Conservation (phyloP, 2,113 vertebrate species). For the Rattus rattus region DNA sequence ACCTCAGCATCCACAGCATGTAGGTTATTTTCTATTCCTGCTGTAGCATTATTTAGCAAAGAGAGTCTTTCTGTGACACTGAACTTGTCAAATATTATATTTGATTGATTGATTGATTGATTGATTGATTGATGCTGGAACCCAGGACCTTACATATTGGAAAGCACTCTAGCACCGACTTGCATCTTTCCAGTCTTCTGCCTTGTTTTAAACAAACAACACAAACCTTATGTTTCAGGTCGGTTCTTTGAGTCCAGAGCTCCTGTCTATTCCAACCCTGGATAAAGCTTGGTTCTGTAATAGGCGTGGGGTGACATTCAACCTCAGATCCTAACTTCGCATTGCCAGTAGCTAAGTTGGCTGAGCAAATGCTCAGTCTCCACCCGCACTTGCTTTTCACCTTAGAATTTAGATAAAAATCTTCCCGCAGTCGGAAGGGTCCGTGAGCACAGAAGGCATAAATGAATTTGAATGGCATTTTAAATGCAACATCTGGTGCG, state of each 20-base stretch:
- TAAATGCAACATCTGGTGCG: not conserved
- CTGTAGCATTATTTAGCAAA: not conserved
- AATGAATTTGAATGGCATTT: not conserved
- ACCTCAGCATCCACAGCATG: not conserved
- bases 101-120: not conserved
- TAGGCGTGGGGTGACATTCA: not conserved
- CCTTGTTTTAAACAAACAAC: constrained; percentile 24
- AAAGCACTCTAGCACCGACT: too few species aligned
- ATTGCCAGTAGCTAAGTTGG: not conserved
- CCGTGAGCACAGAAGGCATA: not conserved
- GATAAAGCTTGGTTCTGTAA: not conserved
- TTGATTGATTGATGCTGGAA: not conserved
- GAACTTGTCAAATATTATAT: not conserved
- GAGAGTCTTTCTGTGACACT: not conserved
- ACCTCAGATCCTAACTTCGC: not conserved
- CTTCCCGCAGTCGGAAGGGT: not conserved
- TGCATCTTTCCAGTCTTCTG: not conserved
- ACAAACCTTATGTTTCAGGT: not conserved
- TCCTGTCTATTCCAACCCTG: not conserved
- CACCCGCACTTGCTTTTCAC: not conserved
- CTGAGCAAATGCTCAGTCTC: not conserved
- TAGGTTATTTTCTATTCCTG: not conserved
- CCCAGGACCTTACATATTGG: not conserved
- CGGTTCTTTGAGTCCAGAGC: not conserved
- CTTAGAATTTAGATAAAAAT: not conserved